Base-by-base conservation (phyloP, 2,888 invertebrate genomes). In the Diplolepis rosae region DNA sequence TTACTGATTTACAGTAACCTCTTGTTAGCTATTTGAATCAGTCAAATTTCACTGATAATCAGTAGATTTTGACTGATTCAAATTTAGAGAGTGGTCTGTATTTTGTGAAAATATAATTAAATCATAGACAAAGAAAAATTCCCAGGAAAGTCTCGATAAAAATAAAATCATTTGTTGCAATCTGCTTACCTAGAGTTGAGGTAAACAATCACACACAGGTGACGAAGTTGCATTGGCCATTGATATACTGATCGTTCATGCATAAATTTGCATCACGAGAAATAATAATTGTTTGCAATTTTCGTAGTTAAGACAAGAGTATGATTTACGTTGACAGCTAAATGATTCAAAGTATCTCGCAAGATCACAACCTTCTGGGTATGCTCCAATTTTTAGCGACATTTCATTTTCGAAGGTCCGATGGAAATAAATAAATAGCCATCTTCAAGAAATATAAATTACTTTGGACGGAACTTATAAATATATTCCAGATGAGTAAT, bases 281-380 rank as follows among this genome's bases (percentile, higher is more conserved):
- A 39, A 61, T 61, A 61, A 61, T 61, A 22, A 61, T 39, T 61
- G 61, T 61, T 61, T 61, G 39, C 24, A 7, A 35, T 39, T 61
- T 61, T 24, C 24, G 61, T 61, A 35, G 61, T n/a, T 18, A 56
- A 32, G 18, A 11, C 32, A 50, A 2, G 54, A 56, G 18, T 39
- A 39, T 56, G 54, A 56, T 56, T 56, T 56, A 56, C 30, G 11
- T 1, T 32, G 54, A 32, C 54, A 56, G 35, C 39, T 24, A 35
- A 61, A 39, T 39, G 39, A 13, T 61, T 39, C 35, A 18, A 24
- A n/a, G n/a, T n/a, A 28, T 54, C 54, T 32, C 2, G n/a, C 24
- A 18, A 28, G 22, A 35, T 56, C 32, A 9, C 15, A 32, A 35
- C 13, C n/a, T 61, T 61, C 24, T 61, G 61, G 61, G 35, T n/a